Percentiles rank a stretch among this genome's conserved stretches.
Conservation (phyloP, 2,888 invertebrate species). For the Erynnis tages region DNA sequence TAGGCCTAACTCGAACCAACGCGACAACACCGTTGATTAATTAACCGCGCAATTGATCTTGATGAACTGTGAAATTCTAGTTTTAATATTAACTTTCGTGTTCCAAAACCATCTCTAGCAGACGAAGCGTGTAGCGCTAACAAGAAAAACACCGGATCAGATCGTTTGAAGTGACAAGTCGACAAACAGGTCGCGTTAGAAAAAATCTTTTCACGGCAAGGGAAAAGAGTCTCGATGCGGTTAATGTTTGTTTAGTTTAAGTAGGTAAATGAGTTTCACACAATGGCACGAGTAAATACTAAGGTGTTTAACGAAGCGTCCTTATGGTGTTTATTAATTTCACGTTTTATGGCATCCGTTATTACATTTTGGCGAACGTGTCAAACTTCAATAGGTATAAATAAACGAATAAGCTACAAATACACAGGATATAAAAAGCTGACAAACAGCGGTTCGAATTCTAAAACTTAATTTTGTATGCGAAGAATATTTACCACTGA, state of each 20-base stretch:
- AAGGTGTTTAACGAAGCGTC: conserved; percentile 4
- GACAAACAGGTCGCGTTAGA: conserved; percentile 39
- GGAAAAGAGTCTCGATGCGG: conserved; percentile 13
- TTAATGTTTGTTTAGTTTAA: conserved; percentile 25
- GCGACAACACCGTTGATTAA: conserved; percentile 58
- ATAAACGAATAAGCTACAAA: conserved; percentile 45
- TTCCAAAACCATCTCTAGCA: conserved; percentile 24
- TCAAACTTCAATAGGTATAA: conserved; percentile 3
- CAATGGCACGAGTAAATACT: conserved; percentile 13
- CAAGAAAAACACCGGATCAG: conserved; percentile 28
- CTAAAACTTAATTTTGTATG: conserved; percentile 67
- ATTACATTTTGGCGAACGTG: no score
- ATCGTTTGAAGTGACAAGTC: conserved; percentile 55
- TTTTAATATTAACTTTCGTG: conserved; percentile 36
- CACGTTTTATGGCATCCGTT: conserved; percentile 6
- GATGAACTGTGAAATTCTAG: conserved; percentile 56
- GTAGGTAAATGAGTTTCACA: conserved; percentile 23
- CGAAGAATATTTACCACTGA: conserved; percentile 57
- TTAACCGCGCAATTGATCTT: conserved; percentile 57
- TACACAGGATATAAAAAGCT: conserved; percentile 39
- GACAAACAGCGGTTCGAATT: conserved; percentile 38
- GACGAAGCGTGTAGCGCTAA: conserved; percentile 21
- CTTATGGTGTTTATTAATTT: conserved; percentile 1
- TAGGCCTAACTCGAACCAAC: conserved; percentile 71
- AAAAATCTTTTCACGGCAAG: conserved; percentile 28